Evolutionary conservation across 2,113 vertebrate species (phyloP).

Genomic region (Rhinopithecus roxellana): DNA sequence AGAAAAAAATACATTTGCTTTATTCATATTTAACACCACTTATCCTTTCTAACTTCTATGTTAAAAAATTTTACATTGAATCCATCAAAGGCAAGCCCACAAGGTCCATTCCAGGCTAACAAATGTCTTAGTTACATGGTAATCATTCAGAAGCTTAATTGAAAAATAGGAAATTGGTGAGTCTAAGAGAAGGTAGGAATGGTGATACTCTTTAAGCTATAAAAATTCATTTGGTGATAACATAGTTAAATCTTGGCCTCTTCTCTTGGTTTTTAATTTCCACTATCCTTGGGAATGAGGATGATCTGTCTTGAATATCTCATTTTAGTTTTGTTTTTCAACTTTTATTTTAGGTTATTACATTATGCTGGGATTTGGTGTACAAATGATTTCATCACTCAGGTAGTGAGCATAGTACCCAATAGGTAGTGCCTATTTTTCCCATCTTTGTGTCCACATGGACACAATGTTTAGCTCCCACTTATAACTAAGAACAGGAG

Average conservation of each 20-base stretch:
- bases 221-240: not conserved
- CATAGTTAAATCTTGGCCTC: not conserved
- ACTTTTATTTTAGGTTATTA: no score
- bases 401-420: no score
- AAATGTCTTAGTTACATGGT: not conserved
- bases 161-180: not conserved
- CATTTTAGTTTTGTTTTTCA: not conserved
- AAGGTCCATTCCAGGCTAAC: not conserved
- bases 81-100: not conserved
- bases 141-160: not conserved
- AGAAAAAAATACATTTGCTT: not conserved
- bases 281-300: not conserved
- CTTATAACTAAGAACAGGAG: no score
- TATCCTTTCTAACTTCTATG: not conserved
- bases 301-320: not conserved
- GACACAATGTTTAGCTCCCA: no score
- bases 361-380: no score
- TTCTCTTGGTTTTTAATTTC: not conserved
- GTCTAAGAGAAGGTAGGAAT: not conserved
- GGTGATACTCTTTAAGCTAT: not conserved
- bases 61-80: constrained; percentile 10
- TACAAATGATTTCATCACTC: no score
- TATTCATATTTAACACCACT: not conserved
- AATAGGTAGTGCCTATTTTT: no score
- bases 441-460: no score